A percentile compares a stretch with the other conserved stretches of the same genome.
Evolutionary conservation across 1,140 invertebrate genomes (phyloP).

Genomic region (Micrasema minimum): DNA sequence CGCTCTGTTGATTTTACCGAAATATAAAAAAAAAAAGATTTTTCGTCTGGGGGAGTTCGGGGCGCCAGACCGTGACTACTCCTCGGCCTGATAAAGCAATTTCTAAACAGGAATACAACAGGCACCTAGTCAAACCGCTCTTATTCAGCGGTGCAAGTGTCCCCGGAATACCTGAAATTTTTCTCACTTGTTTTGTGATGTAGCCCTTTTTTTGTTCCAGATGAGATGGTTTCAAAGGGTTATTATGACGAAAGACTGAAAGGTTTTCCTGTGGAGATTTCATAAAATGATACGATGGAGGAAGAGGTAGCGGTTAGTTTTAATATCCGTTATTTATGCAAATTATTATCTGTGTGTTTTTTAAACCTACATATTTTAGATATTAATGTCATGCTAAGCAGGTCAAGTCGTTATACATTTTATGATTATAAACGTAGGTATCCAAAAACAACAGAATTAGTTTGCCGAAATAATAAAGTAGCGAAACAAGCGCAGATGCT

Average conservation of each 20-base stretch:
- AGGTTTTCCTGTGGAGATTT: slow-evolving; percentile 18
- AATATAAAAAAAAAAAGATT: slow-evolving; percentile 25
- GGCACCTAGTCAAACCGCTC: slow-evolving; percentile 6
- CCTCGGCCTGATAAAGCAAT: slow-evolving; percentile 8
- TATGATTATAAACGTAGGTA: too few species aligned
- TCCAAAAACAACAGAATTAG: not conserved
- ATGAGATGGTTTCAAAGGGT: slow-evolving; percentile 12
- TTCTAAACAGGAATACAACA: not conserved
- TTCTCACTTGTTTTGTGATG: not conserved
- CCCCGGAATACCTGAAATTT: not conserved
- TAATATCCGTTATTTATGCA: too few species aligned
- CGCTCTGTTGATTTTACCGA: slow-evolving; percentile 18
- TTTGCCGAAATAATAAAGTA: slow-evolving; percentile 36
- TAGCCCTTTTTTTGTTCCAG: slow-evolving; percentile 6
- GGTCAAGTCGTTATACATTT: too few species aligned
- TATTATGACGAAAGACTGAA: slow-evolving; percentile 21
- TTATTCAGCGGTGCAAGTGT: not conserved
- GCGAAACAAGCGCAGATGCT: slow-evolving; percentile 14
- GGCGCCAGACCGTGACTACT: slow-evolving; percentile 31
- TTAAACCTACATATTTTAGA: too few species aligned
- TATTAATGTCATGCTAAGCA: too few species aligned
- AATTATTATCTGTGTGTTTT: too few species aligned
- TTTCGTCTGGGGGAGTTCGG: not conserved
- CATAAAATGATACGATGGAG: slow-evolving; percentile 6
- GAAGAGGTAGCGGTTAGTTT: slow-evolving; percentile 5